A percentile compares a stretch with the other conserved stretches of the same genome.
phyloP scores from a whole-genome alignment of 2,888 invertebrate genomes.

The Atherix ibis region DNA sequence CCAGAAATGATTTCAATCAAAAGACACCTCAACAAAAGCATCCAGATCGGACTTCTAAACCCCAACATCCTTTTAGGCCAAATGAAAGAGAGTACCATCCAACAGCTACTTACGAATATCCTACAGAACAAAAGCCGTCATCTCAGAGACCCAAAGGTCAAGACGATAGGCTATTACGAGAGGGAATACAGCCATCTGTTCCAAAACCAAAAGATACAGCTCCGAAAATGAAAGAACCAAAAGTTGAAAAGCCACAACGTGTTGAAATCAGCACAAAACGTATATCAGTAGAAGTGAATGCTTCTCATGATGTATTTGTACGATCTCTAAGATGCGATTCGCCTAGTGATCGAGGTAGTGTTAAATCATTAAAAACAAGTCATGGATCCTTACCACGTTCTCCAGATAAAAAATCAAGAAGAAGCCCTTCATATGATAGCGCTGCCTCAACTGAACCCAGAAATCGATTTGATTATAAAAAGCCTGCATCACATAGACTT shows the following conservation, averaged over 20 bases:
- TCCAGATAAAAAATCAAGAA: constrained; percentile 21
- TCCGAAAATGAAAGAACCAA: constrained; percentile 10
- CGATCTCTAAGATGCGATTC: constrained; percentile 52
- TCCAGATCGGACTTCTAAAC: too few relatives aligned
- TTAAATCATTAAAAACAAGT: constrained; percentile 34
- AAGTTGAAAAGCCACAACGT: constrained; percentile 11
- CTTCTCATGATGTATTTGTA: constrained; percentile 62
- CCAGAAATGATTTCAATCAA: too few relatives aligned
- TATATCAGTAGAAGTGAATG: constrained; percentile 48
- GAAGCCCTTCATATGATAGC: constrained; percentile 31
- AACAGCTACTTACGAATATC: too few relatives aligned
- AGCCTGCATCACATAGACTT: not conserved
- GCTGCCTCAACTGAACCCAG: constrained; percentile 19
- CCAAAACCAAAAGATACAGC: too few relatives aligned
- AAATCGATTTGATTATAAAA: constrained; percentile 5
- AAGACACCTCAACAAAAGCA: too few relatives aligned
- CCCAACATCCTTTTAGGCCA: too few relatives aligned
- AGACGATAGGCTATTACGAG: too few relatives aligned
- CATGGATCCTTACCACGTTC: constrained; percentile 39
- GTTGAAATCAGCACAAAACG: constrained; percentile 29
- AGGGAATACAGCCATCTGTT: too few relatives aligned
- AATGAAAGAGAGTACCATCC: too few relatives aligned
- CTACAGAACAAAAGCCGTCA: too few relatives aligned
- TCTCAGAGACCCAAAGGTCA: not conserved
- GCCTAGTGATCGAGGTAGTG: constrained; percentile 40